phyloP scores from a whole-genome alignment of 2,888 invertebrate species.

The Mimachlamys varia region DNA sequence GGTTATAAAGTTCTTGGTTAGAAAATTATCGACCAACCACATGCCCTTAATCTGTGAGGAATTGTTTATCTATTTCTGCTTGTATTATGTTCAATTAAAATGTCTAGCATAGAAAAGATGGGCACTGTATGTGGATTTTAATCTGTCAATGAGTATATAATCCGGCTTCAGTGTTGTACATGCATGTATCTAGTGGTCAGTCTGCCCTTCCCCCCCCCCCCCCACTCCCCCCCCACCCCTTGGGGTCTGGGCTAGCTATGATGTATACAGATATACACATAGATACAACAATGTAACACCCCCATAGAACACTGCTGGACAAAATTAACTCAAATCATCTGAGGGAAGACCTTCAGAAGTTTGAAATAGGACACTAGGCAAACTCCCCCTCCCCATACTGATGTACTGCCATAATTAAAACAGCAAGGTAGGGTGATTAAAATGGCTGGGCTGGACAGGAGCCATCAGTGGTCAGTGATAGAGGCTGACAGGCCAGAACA shows the following conservation, averaged over 20 bases:
- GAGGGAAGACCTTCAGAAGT: slow-evolving; percentile 37
- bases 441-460: background rate
- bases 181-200: background rate
- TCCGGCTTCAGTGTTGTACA: background rate
- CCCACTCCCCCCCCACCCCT: background rate
- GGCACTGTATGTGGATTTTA: background rate
- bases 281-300: background rate
- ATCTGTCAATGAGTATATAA: background rate
- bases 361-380: slow-evolving; percentile 23
- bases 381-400: background rate
- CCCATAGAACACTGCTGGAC: slow-evolving; percentile 15
- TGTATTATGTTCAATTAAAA: background rate
- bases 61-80: background rate
- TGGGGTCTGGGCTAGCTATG: background rate
- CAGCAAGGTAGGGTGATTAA: slow-evolving; percentile 37
- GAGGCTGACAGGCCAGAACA: background rate
- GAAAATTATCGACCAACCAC: background rate
- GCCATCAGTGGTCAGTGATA: slow-evolving; percentile 24
- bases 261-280: background rate
- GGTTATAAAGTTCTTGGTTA: background rate
- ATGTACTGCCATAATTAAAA: slow-evolving; percentile 38
- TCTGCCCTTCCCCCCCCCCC: background rate
- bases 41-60: background rate
- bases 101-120: background rate
- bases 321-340: slow-evolving; percentile 39